A percentile compares a stretch with the other conserved stretches of the same genome.
These are phyloP conservation scores for Hyppa rectilinea DNA, from an alignment of 2,888 invertebrate genomes.

Conservation along the genomic window DNA sequence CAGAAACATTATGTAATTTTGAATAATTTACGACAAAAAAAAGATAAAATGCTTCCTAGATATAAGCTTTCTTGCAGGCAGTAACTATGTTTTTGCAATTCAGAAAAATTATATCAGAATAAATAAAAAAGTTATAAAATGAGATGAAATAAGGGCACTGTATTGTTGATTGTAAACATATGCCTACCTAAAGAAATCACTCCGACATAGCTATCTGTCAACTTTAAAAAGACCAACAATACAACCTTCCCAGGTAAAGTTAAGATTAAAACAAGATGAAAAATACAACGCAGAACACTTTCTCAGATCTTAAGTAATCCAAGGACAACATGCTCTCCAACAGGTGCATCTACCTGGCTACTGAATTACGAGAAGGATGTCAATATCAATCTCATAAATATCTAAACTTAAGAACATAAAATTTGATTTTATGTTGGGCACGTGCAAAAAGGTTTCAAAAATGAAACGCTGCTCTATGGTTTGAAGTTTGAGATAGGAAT, in stretches of 20 bases:
- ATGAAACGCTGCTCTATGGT: constrained; percentile 13
- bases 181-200: not conserved
- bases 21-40: too few species aligned
- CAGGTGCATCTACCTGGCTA: constrained; percentile 10
- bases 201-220: accelerated
- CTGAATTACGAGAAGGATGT: constrained; percentile 33
- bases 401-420: constrained; percentile 19
- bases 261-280: constrained; percentile 15
- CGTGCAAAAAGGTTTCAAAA: not conserved
- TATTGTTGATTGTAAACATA: not conserved
- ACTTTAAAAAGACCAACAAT: not conserved
- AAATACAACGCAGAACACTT: constrained; percentile 18
- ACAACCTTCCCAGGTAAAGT: not conserved
- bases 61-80: too few species aligned
- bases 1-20: too few species aligned
- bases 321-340: constrained; percentile 24
- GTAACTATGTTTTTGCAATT: too few species aligned
- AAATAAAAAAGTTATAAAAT: too few species aligned
- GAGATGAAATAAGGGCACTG: too few species aligned
- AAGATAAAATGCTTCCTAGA: too few species aligned
- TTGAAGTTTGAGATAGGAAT: constrained; percentile 8
- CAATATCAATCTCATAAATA: constrained; percentile 48
- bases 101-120: too few species aligned
- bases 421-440: constrained; percentile 9
- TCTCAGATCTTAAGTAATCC: constrained; percentile 22